Base-by-base conservation (phyloP, 2,113 vertebrate species). In the Gymnocephalus cernua region DNA sequence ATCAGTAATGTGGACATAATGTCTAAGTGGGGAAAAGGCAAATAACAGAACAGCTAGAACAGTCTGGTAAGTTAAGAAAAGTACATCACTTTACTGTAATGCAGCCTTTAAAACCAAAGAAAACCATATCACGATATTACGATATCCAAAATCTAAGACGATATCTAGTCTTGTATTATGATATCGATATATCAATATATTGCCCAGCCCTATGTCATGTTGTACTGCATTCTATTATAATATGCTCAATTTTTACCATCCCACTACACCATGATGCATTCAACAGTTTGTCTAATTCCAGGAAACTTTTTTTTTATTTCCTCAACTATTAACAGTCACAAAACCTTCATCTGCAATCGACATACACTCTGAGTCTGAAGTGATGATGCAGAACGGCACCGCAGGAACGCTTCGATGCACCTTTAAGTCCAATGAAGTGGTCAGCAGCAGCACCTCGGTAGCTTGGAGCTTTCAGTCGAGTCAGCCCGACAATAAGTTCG, bases 301-400 rank as follows among this genome's bases (percentile, higher is more conserved):
- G 32, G 9, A 78, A 69, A 29, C 27, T 64, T 41, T 77, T 51
- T 15, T 48, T 3, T 65, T 3, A 35, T 32, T 59, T 41, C 38
- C 38, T 41, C 11, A 41, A 41, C 38, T 21, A 4, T 65, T 21
- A 9, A 68, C 89, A 95, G 95, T 86, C 51, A 41, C 85, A 13
- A 72, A 65, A 50, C 92, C 90, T 4, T 80, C 88, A 0, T 93
- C 90, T 4, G 96, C 96, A 0, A 89, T 99, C 63, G 97, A 97
- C 32, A 95, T 99, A 0, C 93, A 92, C 23, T 94, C 96, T 0
- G 95, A 96, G 0, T 35, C 91, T 1, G 97, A 99, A 44, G 86
- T 98, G 80, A 93, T 95, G 9, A 93, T 97, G 64, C 96, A 97
- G 86, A 99, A 98, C 44, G 98, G 97, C 57, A 98, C 98, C 0